Conservation (phyloP, 1,140 invertebrate species). For the Cheumatopsyche charites region DNA sequence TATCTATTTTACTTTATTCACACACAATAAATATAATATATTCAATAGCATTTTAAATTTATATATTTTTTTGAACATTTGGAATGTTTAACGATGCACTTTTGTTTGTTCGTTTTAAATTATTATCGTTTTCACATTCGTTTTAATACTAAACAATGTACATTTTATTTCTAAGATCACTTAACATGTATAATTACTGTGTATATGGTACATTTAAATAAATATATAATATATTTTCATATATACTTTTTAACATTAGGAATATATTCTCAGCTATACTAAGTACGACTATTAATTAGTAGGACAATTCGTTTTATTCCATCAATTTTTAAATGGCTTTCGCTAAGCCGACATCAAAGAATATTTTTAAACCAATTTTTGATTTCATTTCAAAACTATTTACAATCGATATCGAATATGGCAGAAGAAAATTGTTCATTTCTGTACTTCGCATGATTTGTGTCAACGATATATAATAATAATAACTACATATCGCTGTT, state of each 20-base stretch:
- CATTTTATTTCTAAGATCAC: slow-evolving; percentile 13
- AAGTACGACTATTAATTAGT: slow-evolving; percentile 30
- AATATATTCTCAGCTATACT: slow-evolving; percentile 22
- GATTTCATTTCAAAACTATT: neutral
- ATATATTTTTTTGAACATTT: slow-evolving; percentile 36
- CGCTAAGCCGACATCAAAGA: neutral
- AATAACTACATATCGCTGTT: neutral
- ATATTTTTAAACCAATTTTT: slow-evolving; percentile 5
- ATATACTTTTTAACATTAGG: slow-evolving; percentile 36
- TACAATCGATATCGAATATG: slow-evolving; percentile 3
- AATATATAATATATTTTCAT: slow-evolving; percentile 27
- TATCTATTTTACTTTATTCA: slow-evolving; percentile 33
- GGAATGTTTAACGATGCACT: slow-evolving; percentile 27
- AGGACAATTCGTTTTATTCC: slow-evolving; percentile 22
- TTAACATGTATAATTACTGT: neutral
- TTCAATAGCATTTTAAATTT: slow-evolving; percentile 8
- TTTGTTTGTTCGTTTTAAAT: neutral
- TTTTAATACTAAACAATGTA: slow-evolving; percentile 20
- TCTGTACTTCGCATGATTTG: neutral
- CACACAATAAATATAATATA: slow-evolving; percentile 47
- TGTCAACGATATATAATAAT: neutral
- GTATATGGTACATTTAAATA: slow-evolving; percentile 19
- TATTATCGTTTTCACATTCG: slow-evolving; percentile 9
- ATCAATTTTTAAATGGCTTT: neutral
- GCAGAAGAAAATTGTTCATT: neutral